These are phyloP conservation scores for Bombyx huttoni DNA, from an alignment of 2,888 invertebrate species.

Conservation along the genomic window DNA sequence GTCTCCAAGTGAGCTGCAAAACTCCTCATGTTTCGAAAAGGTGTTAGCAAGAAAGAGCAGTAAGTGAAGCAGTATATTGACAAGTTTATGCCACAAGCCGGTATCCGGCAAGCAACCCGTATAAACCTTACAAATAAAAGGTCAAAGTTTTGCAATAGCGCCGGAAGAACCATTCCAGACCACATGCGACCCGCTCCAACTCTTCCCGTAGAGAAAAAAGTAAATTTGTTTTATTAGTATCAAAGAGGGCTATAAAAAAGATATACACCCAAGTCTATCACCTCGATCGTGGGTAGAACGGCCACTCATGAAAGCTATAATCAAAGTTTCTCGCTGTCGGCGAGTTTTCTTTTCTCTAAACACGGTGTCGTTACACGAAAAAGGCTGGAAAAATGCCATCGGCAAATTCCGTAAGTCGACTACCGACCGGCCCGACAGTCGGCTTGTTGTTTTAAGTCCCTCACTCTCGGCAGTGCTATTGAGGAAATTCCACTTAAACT, in stretches of 20 bases:
- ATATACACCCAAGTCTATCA: slow-evolving; percentile 62
- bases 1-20: slow-evolving; percentile 38
- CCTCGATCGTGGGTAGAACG: slow-evolving; percentile 58
- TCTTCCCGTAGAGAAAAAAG: slow-evolving; percentile 47
- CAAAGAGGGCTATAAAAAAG: slow-evolving; percentile 64
- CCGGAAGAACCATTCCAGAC: slow-evolving; percentile 40
- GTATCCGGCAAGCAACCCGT: slow-evolving; percentile 12
- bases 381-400: slow-evolving; percentile 63
- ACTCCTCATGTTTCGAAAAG: slow-evolving; percentile 31
- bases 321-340: slow-evolving; percentile 66
- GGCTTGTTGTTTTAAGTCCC: slow-evolving; percentile 53
- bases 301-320: slow-evolving; percentile 66
- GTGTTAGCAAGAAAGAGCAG: slow-evolving; percentile 24
- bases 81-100: slow-evolving; percentile 26
- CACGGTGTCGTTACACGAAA: slow-evolving; percentile 68
- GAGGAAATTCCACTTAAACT: slow-evolving; percentile 41
- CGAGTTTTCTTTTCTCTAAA: slow-evolving; percentile 68
- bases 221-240: slow-evolving; percentile 69
- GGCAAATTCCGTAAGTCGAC: slow-evolving; percentile 49
- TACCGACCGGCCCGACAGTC: slow-evolving; percentile 25
- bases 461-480: slow-evolving; percentile 46
- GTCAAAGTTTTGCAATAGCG: slow-evolving; percentile 45
- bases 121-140: slow-evolving; percentile 37
- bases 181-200: slow-evolving; percentile 49
- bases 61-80: slow-evolving; percentile 30